Percentiles rank a stretch among this genome's conserved stretches.
These are phyloP conservation scores for Sphaerodactylus townsendi DNA, from an alignment of 2,113 vertebrate species.

Conservation along the genomic window DNA sequence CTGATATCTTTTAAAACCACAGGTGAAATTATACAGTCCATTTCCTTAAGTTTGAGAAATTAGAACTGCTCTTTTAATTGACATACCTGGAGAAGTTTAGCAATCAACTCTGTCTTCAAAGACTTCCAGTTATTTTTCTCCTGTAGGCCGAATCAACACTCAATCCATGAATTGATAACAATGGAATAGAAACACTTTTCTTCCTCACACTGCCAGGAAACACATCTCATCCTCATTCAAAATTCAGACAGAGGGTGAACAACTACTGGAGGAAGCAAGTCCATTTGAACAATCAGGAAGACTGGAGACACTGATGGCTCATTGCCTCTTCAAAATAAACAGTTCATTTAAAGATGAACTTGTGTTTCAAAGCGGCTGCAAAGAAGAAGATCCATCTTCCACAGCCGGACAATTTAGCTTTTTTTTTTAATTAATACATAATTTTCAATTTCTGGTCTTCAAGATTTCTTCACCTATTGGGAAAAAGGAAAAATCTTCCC, in stretches of 20 bases:
- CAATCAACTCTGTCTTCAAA: conserved; percentile 71
- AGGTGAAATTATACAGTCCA: not conserved
- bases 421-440: conserved; percentile 71
- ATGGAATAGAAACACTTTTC: conserved; percentile 85
- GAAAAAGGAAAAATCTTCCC: conserved; percentile 82
- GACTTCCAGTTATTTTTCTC: conserved; percentile 82
- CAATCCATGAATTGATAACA: conserved; percentile 94
- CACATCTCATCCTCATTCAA: conserved; percentile 71
- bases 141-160: conserved; percentile 96
- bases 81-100: conserved; percentile 81
- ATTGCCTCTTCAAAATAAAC: conserved; percentile 72
- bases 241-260: conserved; percentile 79
- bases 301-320: conserved; percentile 76
- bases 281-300: conserved; percentile 76
- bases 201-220: conserved; percentile 86
- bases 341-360: conserved; percentile 68
- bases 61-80: conserved; percentile 21
- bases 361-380: conserved; percentile 69
- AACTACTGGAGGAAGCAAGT: conserved; percentile 79
- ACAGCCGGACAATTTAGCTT: conserved; percentile 68
- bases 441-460: conserved; percentile 85
- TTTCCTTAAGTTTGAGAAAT: not conserved
- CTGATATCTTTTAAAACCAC: accelerated
- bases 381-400: conserved; percentile 82
- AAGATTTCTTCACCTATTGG: conserved; percentile 88